Conservation (phyloP, 2,888 invertebrate species). For the Emmelina monodactyla region DNA sequence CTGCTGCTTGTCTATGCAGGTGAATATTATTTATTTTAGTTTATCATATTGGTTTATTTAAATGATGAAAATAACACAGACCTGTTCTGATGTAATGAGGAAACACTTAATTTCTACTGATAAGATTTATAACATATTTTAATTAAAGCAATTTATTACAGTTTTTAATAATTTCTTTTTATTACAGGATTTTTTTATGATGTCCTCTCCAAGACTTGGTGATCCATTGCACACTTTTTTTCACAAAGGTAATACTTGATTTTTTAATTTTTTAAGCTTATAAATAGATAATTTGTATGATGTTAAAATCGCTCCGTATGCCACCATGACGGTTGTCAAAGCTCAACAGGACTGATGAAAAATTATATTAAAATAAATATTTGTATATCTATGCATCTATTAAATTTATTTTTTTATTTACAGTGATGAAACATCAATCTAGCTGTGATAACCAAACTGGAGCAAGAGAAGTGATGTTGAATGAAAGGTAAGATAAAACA, state of each 20-base stretch:
- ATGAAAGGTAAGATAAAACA: too few relatives aligned
- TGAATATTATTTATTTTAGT: slow-evolving; percentile 8
- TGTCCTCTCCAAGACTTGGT: slow-evolving; percentile 8
- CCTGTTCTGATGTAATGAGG: slow-evolving; percentile 46
- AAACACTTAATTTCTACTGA: slow-evolving; percentile 19
- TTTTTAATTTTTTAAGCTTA: slow-evolving; percentile 1
- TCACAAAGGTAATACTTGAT: neutral
- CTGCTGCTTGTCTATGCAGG: neutral
- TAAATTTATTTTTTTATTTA: neutral
- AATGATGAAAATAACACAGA: slow-evolving; percentile 38
- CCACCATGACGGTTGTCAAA: slow-evolving; percentile 26
- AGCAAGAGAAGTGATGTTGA: too few relatives aligned
- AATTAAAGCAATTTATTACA: neutral
- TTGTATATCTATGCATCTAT: neutral
- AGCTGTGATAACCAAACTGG: too few relatives aligned
- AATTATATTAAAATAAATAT: neutral
- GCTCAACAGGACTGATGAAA: slow-evolving; percentile 26
- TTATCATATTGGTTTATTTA: too few relatives aligned
- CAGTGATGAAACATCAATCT: too few relatives aligned
- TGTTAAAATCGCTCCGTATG: slow-evolving; percentile 25
- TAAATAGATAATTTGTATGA: slow-evolving; percentile 15
- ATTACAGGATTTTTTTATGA: neutral
- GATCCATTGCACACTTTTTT: neutral
- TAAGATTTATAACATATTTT: slow-evolving; percentile 10
- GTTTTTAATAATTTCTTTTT: neutral